These are phyloP conservation scores for Pogonocherus hispidulus DNA, from an alignment of 2,888 invertebrate species.

Conservation along the genomic window DNA sequence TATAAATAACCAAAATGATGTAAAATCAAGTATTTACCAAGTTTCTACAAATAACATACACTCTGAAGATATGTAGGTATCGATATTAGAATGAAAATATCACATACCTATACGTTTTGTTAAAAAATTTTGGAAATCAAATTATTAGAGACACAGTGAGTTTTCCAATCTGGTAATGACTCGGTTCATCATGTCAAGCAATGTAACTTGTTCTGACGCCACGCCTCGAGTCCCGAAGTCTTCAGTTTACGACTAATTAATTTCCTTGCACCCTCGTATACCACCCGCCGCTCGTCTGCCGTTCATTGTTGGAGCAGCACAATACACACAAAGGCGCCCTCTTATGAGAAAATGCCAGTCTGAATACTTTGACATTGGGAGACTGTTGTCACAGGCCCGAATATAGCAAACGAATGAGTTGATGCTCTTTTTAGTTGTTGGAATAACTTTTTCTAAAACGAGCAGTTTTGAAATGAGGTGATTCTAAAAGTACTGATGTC, in stretches of 20 bases:
- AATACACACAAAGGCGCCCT: conserved; percentile 40
- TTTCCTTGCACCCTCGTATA: conserved; percentile 41
- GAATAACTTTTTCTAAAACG: no score
- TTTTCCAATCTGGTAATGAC: conserved; percentile 16
- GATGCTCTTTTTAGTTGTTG: not conserved
- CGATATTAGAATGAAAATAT: no score
- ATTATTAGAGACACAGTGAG: no score
- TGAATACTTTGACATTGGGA: conserved; percentile 18
- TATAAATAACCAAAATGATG: no score
- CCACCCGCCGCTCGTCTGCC: conserved; percentile 36
- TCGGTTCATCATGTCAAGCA: conserved; percentile 7
- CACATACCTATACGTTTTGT: no score
- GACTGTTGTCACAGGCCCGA: conserved; percentile 1
- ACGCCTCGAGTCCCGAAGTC: conserved; percentile 1
- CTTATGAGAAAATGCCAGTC: conserved; percentile 35
- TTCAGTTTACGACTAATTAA: conserved; percentile 47
- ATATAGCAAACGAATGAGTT: not conserved
- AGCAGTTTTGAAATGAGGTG: no score
- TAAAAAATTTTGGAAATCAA: no score
- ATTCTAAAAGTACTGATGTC: no score
- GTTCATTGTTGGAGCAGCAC: conserved; percentile 43
- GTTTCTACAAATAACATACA: no score
- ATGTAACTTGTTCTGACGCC: conserved; percentile 11
- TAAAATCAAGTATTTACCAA: no score
- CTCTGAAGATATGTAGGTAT: no score